Percentiles rank a stretch among this genome's conserved stretches.
These are phyloP conservation scores for Hylaea fasciaria DNA, from an alignment of 2,888 invertebrate species.

Conservation along the genomic window DNA sequence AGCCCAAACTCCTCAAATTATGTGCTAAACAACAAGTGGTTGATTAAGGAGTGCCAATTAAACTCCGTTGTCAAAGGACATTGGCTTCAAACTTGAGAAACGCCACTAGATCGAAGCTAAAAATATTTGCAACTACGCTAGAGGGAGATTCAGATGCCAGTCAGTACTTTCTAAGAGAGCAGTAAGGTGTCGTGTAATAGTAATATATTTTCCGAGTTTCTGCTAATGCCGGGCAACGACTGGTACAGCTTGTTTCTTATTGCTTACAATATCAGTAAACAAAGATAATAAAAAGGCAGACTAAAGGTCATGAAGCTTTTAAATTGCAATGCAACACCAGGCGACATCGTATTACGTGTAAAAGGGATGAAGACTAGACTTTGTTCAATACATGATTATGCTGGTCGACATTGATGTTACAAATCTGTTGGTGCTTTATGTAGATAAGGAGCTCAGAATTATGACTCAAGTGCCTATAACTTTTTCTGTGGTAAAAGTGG, in stretches of 20 bases:
- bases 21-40: constrained; percentile 1
- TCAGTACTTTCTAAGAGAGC: neutral
- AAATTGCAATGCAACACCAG: neutral
- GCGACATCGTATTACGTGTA: neutral
- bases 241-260: neutral
- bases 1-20: neutral
- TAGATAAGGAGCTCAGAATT: too few species aligned
- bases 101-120: constrained; percentile 1
- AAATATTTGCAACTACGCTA: neutral
- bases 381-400: too few species aligned
- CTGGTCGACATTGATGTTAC: too few species aligned
- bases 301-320: neutral
- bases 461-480: too few species aligned
- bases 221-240: neutral
- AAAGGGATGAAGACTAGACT: too few species aligned
- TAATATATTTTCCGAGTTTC: neutral
- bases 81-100: constrained; percentile 12
- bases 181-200: neutral
- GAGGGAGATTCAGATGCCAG: neutral
- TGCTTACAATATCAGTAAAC: neutral
- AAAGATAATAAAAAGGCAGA: neutral
- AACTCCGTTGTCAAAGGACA: constrained; percentile 3
- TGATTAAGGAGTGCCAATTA: constrained; percentile 6
- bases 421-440: too few species aligned
- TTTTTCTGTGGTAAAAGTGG: too few species aligned